Conservation (phyloP, 2,797 vertebrate genomes). For the Spondyliosoma cantharus region DNA sequence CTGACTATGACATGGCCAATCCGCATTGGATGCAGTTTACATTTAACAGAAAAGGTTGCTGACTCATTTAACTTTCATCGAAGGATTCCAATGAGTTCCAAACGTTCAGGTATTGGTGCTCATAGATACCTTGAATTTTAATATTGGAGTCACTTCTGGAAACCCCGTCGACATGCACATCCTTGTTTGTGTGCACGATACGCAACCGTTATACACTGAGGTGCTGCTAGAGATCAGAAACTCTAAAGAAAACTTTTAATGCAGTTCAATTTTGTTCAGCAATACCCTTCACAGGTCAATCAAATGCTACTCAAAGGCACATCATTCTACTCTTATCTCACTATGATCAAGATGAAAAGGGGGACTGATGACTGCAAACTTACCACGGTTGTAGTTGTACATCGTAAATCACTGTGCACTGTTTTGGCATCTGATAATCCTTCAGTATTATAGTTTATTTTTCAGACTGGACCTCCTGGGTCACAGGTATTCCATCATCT, state of each 20-base stretch:
- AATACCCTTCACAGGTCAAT: not conserved
- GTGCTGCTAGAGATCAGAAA: not conserved
- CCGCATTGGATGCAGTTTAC: not conserved
- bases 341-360: not conserved
- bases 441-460: not conserved
- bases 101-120: not conserved
- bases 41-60: no score
- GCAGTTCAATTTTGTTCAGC: not conserved
- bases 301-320: no score
- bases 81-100: not conserved
- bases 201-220: not conserved
- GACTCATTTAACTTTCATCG: not conserved
- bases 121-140: not conserved
- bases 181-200: not conserved
- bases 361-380: not conserved
- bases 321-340: not conserved
- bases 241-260: not conserved
- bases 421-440: not conserved
- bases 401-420: not conserved
- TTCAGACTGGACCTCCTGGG: not conserved
- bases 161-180: not conserved
- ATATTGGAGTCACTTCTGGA: not conserved
- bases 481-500: conserved; percentile 4
- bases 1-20: not conserved
- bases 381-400: not conserved